phyloP scores from a whole-genome alignment of 1,140 invertebrate species.

The Rhopalosiphum maidis region DNA sequence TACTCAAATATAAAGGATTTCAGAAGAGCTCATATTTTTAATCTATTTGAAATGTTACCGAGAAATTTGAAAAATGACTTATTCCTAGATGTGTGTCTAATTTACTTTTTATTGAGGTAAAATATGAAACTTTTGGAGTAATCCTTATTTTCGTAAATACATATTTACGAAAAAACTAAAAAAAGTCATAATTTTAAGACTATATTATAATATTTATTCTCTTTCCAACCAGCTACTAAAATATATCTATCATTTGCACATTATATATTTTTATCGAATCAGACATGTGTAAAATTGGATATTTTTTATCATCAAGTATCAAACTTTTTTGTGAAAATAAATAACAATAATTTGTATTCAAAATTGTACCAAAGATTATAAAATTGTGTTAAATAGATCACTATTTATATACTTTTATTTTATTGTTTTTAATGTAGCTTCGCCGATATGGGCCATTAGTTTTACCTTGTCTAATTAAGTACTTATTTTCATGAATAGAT shows the following conservation, averaged over 20 bases:
- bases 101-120: neutral
- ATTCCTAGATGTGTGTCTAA: neutral
- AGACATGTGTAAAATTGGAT: conserved; percentile 1
- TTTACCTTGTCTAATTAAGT: neutral
- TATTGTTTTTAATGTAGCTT: neutral
- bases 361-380: neutral
- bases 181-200: neutral
- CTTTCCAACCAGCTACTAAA: neutral
- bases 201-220: neutral
- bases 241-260: neutral
- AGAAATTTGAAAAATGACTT: neutral
- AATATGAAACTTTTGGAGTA: neutral
- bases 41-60: neutral
- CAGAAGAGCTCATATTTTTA: neutral
- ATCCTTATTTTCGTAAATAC: neutral
- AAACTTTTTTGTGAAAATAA: neutral
- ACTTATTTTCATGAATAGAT: neutral
- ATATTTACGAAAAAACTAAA: neutral
- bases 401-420: neutral
- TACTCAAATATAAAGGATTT: too few relatives aligned
- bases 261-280: neutral
- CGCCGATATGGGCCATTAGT: neutral
- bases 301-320: neutral
- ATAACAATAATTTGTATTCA: neutral
- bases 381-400: neutral